Conservation (phyloP, 2,888 invertebrate genomes). For the Mamestra brassicae region DNA sequence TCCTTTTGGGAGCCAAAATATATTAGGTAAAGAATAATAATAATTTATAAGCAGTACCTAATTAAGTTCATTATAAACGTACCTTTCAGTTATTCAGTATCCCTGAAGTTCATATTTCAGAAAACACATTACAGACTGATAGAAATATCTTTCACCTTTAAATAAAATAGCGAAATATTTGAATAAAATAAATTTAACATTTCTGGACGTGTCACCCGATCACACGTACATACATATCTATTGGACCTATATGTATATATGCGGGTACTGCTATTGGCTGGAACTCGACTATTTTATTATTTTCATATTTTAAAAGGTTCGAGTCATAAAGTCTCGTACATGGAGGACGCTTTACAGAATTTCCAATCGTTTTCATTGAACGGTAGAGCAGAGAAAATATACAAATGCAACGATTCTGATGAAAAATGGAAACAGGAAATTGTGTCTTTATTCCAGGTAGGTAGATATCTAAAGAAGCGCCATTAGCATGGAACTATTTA, state of each 20-base stretch:
- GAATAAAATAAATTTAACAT: slow-evolving; percentile 40
- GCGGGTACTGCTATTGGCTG: slow-evolving; percentile 6
- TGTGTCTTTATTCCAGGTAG: neutral
- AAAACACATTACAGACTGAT: neutral
- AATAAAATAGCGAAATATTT: slow-evolving; percentile 10
- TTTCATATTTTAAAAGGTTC: slow-evolving; percentile 50
- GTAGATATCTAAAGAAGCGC: neutral
- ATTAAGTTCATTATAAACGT: slow-evolving; percentile 27
- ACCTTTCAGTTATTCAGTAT: slow-evolving; percentile 25
- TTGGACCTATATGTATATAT: neutral
- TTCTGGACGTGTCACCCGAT: slow-evolving; percentile 32
- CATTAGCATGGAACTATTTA: neutral
- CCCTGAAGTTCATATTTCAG: neutral
- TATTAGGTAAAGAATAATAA: neutral
- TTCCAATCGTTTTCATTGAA: slow-evolving; percentile 5
- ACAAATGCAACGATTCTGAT: neutral
- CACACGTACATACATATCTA: slow-evolving; percentile 3
- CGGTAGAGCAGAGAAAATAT: neutral
- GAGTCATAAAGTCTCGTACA: slow-evolving; percentile 27
- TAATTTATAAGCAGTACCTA: neutral
- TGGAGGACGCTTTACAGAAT: neutral
- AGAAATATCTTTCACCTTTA: slow-evolving; percentile 2
- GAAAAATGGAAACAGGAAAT: neutral
- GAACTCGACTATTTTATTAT: slow-evolving; percentile 37
- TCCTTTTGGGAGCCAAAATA: slow-evolving; percentile 14